Conservation (phyloP, 2,888 invertebrate genomes). For the Drepana falcataria region DNA sequence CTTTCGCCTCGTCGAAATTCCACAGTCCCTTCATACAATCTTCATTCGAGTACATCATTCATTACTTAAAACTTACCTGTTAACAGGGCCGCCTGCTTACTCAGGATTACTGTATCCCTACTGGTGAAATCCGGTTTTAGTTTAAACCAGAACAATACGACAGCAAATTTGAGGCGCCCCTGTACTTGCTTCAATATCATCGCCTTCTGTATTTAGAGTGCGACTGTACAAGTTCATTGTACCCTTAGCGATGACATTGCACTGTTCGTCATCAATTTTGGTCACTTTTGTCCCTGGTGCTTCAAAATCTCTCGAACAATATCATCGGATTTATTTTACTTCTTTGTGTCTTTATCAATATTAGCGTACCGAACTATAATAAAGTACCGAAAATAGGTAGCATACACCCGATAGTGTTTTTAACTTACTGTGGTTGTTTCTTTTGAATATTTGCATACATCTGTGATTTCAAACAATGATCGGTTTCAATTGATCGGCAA, state of each 20-base stretch:
- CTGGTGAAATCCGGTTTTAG: conserved; percentile 27
- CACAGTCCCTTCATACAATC: no score
- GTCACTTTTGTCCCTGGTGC: neutral
- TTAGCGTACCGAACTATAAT: conserved; percentile 52
- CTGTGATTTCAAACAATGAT: conserved; percentile 21
- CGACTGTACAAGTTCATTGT: conserved; percentile 51
- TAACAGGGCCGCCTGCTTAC: neutral
- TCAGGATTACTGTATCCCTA: neutral
- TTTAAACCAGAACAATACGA: conserved; percentile 29
- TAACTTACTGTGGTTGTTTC: conserved; percentile 36
- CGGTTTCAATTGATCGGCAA: conserved; percentile 35
- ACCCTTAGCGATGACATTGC: conserved; percentile 41
- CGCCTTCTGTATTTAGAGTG: conserved; percentile 40
- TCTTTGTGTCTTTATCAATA: conserved; percentile 41
- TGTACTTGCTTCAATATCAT: conserved; percentile 50
- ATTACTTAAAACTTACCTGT: neutral
- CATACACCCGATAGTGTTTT: conserved; percentile 37
- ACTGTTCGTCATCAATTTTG: conserved; percentile 23
- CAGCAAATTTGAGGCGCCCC: conserved; percentile 26
- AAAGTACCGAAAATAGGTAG: conserved; percentile 39
- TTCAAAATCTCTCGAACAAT: no score
- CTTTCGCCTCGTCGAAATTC: no score
- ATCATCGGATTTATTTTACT: no score
- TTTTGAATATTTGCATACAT: conserved; percentile 25
- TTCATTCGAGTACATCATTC: no score